Evolutionary conservation across 2,113 vertebrate genomes (phyloP).

Genomic region (Choloepus hoffmanni): DNA sequence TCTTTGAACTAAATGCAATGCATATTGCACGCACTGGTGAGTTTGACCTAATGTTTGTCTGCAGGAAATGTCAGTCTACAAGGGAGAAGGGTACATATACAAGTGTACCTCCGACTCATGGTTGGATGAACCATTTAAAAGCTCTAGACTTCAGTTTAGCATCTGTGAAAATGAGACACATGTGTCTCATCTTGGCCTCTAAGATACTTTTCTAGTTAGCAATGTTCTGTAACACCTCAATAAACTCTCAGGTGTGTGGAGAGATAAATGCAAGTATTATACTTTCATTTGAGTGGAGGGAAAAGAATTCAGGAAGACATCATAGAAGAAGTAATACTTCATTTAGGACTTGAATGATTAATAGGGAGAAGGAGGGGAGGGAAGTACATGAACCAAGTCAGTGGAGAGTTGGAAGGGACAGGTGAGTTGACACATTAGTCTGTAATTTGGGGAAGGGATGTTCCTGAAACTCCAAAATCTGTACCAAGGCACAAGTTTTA

Average conservation of each 20-base stretch:
- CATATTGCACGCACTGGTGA: too few relatives aligned
- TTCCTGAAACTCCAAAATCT: background rate
- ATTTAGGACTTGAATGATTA: background rate
- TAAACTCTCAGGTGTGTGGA: background rate
- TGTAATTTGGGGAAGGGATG: background rate
- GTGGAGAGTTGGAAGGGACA: background rate
- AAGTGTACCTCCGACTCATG: background rate
- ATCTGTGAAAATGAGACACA: background rate
- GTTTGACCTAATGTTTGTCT: background rate
- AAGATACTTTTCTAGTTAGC: background rate
- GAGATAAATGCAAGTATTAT: background rate
- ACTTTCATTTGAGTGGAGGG: background rate
- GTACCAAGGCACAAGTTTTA: background rate
- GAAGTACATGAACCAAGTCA: background rate
- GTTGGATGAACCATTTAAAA: background rate
- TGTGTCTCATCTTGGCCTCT: background rate
- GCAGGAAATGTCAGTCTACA: background rate
- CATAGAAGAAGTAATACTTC: too few relatives aligned
- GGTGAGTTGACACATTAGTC: background rate
- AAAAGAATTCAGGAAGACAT: background rate
- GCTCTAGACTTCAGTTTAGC: background rate
- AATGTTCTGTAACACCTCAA: background rate
- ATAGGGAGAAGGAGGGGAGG: background rate
- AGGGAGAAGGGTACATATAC: too few relatives aligned
- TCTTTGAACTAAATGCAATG: background rate